Conservation (phyloP, 2,888 invertebrate genomes). For the Pristionchus maxplancki region DNA sequence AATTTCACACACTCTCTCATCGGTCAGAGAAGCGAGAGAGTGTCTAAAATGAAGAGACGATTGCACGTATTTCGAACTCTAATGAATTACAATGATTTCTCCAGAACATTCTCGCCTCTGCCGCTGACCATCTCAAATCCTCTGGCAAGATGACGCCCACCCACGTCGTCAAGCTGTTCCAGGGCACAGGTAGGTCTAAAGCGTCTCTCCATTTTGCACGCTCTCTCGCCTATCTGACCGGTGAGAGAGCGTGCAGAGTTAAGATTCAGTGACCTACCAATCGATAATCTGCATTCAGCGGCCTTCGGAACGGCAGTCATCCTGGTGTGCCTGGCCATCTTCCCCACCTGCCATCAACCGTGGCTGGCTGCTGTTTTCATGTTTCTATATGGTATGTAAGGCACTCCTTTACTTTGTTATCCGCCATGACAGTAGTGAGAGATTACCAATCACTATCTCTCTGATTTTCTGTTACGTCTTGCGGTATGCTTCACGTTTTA, state of each 20-base stretch:
- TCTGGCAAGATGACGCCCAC: conserved; percentile 34
- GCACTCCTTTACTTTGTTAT: too few species aligned
- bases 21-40: too few species aligned
- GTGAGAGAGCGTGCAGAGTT: too few species aligned
- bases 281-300: conserved; percentile 8
- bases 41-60: too few species aligned
- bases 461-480: too few species aligned
- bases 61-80: too few species aligned
- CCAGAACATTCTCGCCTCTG: conserved; percentile 21
- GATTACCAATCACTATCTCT: too few species aligned
- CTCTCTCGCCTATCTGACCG: too few species aligned
- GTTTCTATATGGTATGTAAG: conserved; percentile 13
- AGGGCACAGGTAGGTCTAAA: background rate
- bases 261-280: background rate
- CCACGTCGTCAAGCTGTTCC: conserved; percentile 40
- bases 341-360: conserved; percentile 44
- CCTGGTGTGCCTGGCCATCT: conserved; percentile 36
- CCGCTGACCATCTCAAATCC: conserved; percentile 39
- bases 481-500: background rate
- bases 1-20: too few species aligned
- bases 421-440: too few species aligned
- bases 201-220: background rate
- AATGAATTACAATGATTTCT: too few species aligned
- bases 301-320: conserved; percentile 36
- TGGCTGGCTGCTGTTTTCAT: conserved; percentile 39